A percentile compares a stretch with the other conserved stretches of the same genome.
phyloP scores from a whole-genome alignment of 2,888 invertebrate species.

The Incurvaria masculella region DNA sequence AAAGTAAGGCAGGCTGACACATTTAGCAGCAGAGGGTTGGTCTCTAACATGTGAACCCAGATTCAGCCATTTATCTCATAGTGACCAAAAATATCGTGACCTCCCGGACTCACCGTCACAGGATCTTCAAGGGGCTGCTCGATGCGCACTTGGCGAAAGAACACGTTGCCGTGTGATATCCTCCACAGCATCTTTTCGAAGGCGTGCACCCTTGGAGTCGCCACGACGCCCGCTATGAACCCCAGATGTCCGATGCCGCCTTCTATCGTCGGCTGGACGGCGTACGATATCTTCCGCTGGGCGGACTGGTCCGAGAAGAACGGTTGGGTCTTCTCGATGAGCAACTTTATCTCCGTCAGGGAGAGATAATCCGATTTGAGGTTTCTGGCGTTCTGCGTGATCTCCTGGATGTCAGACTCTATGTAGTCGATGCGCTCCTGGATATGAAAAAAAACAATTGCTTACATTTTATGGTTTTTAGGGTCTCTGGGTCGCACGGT shows the following conservation, averaged over 20 bases:
- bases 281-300: conserved; percentile 44
- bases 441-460: too few relatives aligned
- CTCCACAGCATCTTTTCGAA: conserved; percentile 51
- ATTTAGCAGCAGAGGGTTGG: too few relatives aligned
- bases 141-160: conserved; percentile 49
- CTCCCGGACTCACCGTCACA: conserved; percentile 41
- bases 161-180: conserved; percentile 50
- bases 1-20: neutral
- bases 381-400: conserved; percentile 46
- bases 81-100: too few relatives aligned
- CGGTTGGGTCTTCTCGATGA: conserved; percentile 46
- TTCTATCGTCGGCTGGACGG: conserved; percentile 33
- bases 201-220: conserved; percentile 38
- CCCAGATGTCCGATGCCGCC: conserved; percentile 42
- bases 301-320: conserved; percentile 62
- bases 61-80: too few relatives aligned
- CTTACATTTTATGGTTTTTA: too few relatives aligned
- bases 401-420: conserved; percentile 50
- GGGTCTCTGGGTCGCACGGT: too few relatives aligned
- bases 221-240: conserved; percentile 46
- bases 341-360: conserved; percentile 37
- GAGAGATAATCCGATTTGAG: conserved; percentile 43
- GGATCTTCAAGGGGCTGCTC: conserved; percentile 43
- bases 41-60: neutral
- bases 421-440: conserved; percentile 53